Base-by-base conservation (phyloP, 2,888 invertebrate genomes). In the Clivina fossor region DNA sequence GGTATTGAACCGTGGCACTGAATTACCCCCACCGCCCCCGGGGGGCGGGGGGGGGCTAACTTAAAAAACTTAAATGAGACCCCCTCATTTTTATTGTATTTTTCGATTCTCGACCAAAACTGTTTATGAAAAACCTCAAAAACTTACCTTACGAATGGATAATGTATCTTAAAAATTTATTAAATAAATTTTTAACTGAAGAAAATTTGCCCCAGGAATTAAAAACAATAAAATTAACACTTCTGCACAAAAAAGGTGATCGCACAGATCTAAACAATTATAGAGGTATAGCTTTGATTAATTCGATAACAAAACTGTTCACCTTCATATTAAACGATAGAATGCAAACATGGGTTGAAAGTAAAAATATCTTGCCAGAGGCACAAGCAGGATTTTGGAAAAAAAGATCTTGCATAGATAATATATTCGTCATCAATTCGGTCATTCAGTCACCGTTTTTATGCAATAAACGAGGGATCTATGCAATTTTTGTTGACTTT, bases 171-270 rank as follows among this genome's bases (percentile, higher is more conserved):
- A 15, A 38, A 38, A 38, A 18, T 4, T 18, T 38, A 38, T 38
- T 38, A 18, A 38, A 38, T 18, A 18, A 38, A 13, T 38, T 38
- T 15, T n/a, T 18, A 18, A 5, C 38, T 20, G 5, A 15, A 8
- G 19, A 38, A 18, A 20, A 38, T 38, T 9, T 40, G 4, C 40
- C 30, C 3, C 30, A 40, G 11, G 19, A 40, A 18, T 9, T 43
- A 26, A 43, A 43, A 26, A 28, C 20, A 22, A 15, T 15, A 8
- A 28, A 43, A 28, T 9, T 43, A 26, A 15, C 9, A 13, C 13
- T 26, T 5, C 26, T 43, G 4, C 43, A 24, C 15, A 43, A 43
- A 40, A 43, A 43, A 43, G 43, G 43, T 26, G 43, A 43, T 8
- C 28, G 3, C 13, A 11, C 7, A 3, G 16, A 43, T 16, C 13